These are phyloP conservation scores for Anorthoa munda DNA, from an alignment of 2,888 invertebrate genomes.

Conservation along the genomic window DNA sequence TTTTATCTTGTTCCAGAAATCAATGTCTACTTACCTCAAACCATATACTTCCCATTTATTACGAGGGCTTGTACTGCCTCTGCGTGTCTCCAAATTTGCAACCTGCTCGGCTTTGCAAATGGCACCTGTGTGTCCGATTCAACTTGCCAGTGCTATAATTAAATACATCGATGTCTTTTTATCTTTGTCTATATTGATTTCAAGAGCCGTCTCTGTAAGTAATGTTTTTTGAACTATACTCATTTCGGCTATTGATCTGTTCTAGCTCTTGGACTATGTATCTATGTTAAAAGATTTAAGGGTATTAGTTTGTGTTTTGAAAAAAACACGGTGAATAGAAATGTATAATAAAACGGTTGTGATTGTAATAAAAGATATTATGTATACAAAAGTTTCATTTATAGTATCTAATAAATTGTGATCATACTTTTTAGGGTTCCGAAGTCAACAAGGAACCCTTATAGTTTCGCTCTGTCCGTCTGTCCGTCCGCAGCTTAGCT, in stretches of 20 bases:
- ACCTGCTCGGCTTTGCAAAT: constrained; percentile 32
- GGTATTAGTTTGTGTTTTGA: neutral
- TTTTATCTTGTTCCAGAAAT: constrained; percentile 34
- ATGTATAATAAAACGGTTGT: neutral
- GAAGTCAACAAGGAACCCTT: no score
- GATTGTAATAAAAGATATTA: neutral
- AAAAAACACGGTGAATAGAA: neutral
- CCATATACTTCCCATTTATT: constrained; percentile 22
- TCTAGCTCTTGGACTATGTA: neutral
- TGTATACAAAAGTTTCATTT: neutral
- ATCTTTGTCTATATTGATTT: no score
- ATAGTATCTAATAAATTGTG: neutral
- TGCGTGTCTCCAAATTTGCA: constrained; percentile 35
- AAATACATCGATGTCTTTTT: constrained; percentile 11
- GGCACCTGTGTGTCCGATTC: constrained; percentile 46
- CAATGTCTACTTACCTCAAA: neutral
- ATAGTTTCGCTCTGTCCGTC: no score
- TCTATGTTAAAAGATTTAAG: neutral
- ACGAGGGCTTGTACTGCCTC: constrained; percentile 32
- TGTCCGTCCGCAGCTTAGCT: no score
- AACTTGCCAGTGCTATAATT: constrained; percentile 38
- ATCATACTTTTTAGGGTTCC: no score
- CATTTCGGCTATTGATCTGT: neutral
- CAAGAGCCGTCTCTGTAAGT: neutral
- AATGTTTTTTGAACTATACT: neutral